Evolutionary conservation across 2,113 vertebrate species (phyloP), one percentile per base, ranked within the genome.

Genomic region (Vulpes lagopus): DNA sequence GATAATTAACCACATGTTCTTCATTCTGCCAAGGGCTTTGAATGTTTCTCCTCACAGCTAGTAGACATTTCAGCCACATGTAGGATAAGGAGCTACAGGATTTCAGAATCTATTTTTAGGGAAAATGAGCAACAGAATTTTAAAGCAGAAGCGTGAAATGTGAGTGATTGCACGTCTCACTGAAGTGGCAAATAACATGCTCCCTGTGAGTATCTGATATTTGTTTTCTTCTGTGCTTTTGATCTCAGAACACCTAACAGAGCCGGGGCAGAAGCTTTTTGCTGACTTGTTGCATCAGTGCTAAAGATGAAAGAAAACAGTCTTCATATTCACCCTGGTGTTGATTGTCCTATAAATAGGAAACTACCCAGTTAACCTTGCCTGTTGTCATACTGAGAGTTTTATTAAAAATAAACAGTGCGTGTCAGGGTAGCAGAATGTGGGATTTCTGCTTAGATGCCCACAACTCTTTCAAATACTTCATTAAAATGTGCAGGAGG

Each of bases 321-420:
- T 79, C 38, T 83, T 80, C 32, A 22, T 81, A 6, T 89, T 69
- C 27, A 89, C 76, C 43, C 67, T 84, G 93, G 35, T 86, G 92
- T 16, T 95, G 38, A 93, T 92, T 96, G 49, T 57, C 86, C 64
- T 92, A 32, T 92, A 95, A 90, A 88, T 89, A 91, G 88, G 80
- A 98, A 98, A 74, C 84, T 91, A 55, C 32, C 6, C 22, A 71
- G 94, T 98, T 98, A 98, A 96, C 88, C 82, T 97, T 89, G 64
- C 60, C 43, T 89, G 15, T 62, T 82, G 86, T 92, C 97, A 96
- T 76, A 94, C 32, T 16, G 43, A 88, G 53, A 84, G 79, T 94
- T 97, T 98, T 97, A 96, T 93, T 98, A 97, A 98, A 98, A 97
- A 93, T 97, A 91, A 97, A 78, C 15, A 96, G 76, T 97, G 89